Evolutionary conservation across 92 coral and sea anemone species (phyloP).

Genomic region (Siderastrea radians): DNA sequence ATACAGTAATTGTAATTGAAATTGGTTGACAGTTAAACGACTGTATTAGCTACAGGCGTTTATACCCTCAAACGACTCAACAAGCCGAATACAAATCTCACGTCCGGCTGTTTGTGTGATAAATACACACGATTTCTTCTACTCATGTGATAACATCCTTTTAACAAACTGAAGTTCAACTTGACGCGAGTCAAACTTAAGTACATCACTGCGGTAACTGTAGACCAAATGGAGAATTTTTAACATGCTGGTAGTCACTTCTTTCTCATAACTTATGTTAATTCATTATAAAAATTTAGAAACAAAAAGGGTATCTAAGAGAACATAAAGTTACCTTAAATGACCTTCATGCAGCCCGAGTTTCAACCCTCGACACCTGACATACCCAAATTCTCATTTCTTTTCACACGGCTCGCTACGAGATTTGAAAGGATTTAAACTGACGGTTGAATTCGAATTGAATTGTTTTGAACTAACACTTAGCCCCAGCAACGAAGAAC

Average conservation of each 20-base stretch:
- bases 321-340: slow-evolving; percentile 11
- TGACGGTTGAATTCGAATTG: neutral
- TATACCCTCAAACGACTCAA: neutral
- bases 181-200: neutral
- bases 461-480: slow-evolving; percentile 1
- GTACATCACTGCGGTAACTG: neutral
- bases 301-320: slow-evolving; percentile 14
- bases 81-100: neutral
- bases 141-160: neutral
- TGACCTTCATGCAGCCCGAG: neutral
- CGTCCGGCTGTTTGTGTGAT: neutral
- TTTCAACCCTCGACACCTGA: neutral
- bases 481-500: slow-evolving; percentile 24
- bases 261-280: neutral
- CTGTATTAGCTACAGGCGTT: neutral
- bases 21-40: neutral
- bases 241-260: slow-evolving; percentile 2
- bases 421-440: neutral
- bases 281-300: slow-evolving; percentile 10
- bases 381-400: neutral
- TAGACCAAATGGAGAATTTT: slow-evolving; percentile 1
- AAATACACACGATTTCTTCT: neutral
- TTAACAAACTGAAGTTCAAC: neutral
- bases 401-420: neutral
- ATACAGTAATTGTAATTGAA: slow-evolving; percentile 4